Percentiles rank a stretch among this genome's conserved stretches.
Conservation (phyloP, 2,797 vertebrate species). For the Pangasius macronema region DNA sequence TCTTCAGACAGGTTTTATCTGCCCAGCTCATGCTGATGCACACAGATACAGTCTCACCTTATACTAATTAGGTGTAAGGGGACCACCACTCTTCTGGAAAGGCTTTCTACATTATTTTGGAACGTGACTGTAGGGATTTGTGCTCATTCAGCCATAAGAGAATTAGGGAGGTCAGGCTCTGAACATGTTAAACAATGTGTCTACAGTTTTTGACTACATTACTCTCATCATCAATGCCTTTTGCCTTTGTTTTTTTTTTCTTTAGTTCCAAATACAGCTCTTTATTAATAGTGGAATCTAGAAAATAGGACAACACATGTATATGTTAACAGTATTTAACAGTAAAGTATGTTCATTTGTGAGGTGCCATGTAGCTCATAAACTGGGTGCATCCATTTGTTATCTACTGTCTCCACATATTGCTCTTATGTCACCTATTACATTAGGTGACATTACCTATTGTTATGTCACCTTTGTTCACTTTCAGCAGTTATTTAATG, state of each 20-base stretch:
- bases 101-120: neutral
- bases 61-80: neutral
- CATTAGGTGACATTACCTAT: too few relatives aligned
- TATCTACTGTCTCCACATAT: neutral
- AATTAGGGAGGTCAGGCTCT: neutral
- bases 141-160: neutral
- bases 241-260: neutral
- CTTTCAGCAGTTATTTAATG: conserved; percentile 19
- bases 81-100: neutral
- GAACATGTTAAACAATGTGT: conserved; percentile 71
- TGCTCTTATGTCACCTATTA: too few relatives aligned
- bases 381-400: too few relatives aligned
- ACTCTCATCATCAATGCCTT: conserved; percentile 76
- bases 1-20: neutral
- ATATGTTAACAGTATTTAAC: neutral
- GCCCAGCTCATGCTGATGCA: neutral
- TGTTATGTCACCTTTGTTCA: neutral
- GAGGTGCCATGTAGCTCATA: neutral
- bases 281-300: neutral
- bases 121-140: neutral
- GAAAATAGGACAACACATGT: neutral
- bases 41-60: neutral
- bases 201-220: conserved; percentile 81
- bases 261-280: neutral
- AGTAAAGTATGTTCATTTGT: neutral